Conservation (phyloP, 2,888 invertebrate species). For the Onchidella celtica region DNA sequence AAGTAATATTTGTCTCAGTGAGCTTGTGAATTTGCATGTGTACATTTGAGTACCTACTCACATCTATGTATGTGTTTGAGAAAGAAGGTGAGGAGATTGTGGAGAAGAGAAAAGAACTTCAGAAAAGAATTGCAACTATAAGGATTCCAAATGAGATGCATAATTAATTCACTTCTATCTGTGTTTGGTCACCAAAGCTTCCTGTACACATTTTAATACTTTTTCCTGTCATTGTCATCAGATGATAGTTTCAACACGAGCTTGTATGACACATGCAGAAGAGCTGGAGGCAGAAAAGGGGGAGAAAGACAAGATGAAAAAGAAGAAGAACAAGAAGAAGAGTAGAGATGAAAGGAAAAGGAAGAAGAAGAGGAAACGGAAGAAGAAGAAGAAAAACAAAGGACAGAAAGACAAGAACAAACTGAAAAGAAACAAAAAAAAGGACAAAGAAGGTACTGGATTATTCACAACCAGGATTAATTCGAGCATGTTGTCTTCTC, state of each 20-base stretch:
- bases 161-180: not conserved
- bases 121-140: too few relatives aligned
- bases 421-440: slow-evolving; percentile 5
- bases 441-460: slow-evolving; percentile 12
- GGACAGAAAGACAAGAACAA: not conserved
- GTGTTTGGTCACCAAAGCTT: not conserved
- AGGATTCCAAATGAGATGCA: too few relatives aligned
- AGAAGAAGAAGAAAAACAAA: not conserved
- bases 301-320: not conserved
- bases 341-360: not conserved
- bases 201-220: not conserved
- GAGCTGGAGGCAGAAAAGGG: slow-evolving; percentile 3
- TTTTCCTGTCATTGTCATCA: not conserved
- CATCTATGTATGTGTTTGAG: too few relatives aligned
- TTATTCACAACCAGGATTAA: too few relatives aligned
- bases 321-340: slow-evolving; percentile 17
- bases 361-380: slow-evolving; percentile 22
- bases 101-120: too few relatives aligned
- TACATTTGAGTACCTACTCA: too few relatives aligned
- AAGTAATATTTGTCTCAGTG: too few relatives aligned
- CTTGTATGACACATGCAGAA: not conserved
- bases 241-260: not conserved
- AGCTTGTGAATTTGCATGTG: too few relatives aligned
- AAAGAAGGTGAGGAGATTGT: too few relatives aligned
- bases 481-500: too few relatives aligned